Evolutionary conservation across 37 sponge, comb jelly and placozoan genomes (phyloP).

Genomic region (Ianthella basta): DNA sequence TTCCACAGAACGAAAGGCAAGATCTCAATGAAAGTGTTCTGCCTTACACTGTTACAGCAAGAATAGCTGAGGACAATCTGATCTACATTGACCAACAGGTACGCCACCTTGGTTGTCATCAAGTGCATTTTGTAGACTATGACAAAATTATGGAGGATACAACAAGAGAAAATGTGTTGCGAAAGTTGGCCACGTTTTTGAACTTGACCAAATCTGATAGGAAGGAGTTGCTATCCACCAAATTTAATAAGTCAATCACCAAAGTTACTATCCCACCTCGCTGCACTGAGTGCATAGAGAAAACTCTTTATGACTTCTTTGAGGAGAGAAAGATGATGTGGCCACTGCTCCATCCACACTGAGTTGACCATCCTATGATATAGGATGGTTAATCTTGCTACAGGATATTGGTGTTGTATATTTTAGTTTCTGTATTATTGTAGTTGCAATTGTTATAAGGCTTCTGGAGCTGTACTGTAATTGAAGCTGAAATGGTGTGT

Average conservation of each 20-base stretch:
- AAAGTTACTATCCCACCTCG: not conserved
- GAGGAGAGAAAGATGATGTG: conserved; percentile 16
- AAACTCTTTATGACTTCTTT: conserved; percentile 20
- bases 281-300: not conserved
- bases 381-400: no score
- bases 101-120: conserved; percentile 5
- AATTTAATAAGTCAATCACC: not conserved
- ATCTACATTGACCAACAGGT: conserved; percentile 24
- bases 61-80: conserved; percentile 15
- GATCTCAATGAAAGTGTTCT: no score
- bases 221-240: not conserved
- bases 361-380: no score
- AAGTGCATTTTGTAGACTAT: conserved; percentile 7
- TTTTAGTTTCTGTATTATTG: no score
- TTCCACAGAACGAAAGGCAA: conserved; percentile 6
- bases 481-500: no score
- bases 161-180: not conserved
- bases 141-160: not conserved
- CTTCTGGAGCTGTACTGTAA: no score
- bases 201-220: not conserved
- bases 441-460: no score
- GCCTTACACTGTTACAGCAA: conserved; percentile 7
- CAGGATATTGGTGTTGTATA: no score
- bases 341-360: no score
- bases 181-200: not conserved